Base-by-base conservation (phyloP, 1,140 invertebrate genomes). In the Diabrotica undecimpunctata region DNA sequence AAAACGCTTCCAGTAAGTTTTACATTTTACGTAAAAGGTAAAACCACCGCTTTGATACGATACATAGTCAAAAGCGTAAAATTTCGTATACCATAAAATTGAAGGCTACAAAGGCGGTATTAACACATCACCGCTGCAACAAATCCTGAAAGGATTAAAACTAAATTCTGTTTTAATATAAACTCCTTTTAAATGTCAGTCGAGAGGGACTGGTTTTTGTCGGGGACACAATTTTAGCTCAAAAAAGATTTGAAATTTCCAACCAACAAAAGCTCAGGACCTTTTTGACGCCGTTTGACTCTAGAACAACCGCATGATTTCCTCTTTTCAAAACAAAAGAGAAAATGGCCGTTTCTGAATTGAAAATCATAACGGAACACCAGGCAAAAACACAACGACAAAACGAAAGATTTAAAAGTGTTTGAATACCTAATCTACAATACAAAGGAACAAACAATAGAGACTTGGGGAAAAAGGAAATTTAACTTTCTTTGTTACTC, bases 131-230 rank as follows among this genome's bases (percentile, higher is more conserved):
- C 25, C 55, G 37, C 12, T n/a, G 55, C 37, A 57, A 57, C 55
- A 57, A 57, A 57, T 57, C 55, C 55, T 38, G 10, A 36, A 57
- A 57, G 55, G 55, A 57, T 57, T 57, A 57, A 14, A 57, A 57
- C 9, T 57, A 37, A 57, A 37, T 25, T 38, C 37, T 37, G n/a
- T 37, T 57, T 57, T 57, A 57, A 57, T 57, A 57, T 57, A 38
- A 37, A 12, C 55, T 57, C 55, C 55, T 57, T 57, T 57, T 38
- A 12, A 37, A 37, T 57, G n/a, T 9, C 7, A 57, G 37, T 38
- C 8, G 55, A 57, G 36, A 57, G 36, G 36, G 55, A 57, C 8
- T 36, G 36, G 55, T 57, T 57, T 57, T 57, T 57, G 37, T 38
- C 38, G 55, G 35, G 55, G 41, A 37, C 55, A 38, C 55, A 57